Base-by-base conservation (phyloP, 2,113 vertebrate species). In the Melanotaenia duboulayi region DNA sequence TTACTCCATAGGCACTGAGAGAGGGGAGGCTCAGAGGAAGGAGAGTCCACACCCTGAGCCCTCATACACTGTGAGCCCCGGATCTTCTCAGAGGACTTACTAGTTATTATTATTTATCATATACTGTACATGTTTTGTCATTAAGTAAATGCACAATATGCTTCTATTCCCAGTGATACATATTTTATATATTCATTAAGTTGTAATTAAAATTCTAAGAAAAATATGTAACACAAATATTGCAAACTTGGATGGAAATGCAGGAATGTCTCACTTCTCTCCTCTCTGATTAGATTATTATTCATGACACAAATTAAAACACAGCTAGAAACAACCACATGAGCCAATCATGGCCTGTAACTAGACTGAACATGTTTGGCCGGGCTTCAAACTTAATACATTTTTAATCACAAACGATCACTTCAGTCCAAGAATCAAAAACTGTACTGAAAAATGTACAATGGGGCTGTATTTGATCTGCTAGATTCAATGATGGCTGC, bases 1-100 rank as follows among this genome's bases (percentile, higher is more conserved):
- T 80, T 64, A 65, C 73, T 70, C 54, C 60, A n/a, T 56, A 24
- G 28, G 82, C 65, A 52, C 60, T 20, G 24, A 42, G 59, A 35
- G 62, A 55, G 54, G 50, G 25, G 50, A n/a, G 42, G 19, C 58
- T 55, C 49, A 32, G 11, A 71, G 55, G 0, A 57, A 20, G 55
- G 55, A 0, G 40, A 50, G 39, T n/a, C 46, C 50, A 35, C n/a
- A 51, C 28, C 22, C 49, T 23, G 55, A 28, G 57, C n/a, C 52
- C 19, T 46, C 23, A n/a, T 51, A 59, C 32, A 16, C 19, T n/a
- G n/a, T 11, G 13, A 49, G 12, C 40, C 16, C 5, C 4, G 40
- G 14, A 28, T 44, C 40, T 19, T 19, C 23, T 20, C 40, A 46
- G 2, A 14, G 46, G 16, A 28, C 16, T 7, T 35, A 35, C 32